phyloP scores from a whole-genome alignment of 2,888 invertebrate genomes.

The Rotaria macrura region DNA sequence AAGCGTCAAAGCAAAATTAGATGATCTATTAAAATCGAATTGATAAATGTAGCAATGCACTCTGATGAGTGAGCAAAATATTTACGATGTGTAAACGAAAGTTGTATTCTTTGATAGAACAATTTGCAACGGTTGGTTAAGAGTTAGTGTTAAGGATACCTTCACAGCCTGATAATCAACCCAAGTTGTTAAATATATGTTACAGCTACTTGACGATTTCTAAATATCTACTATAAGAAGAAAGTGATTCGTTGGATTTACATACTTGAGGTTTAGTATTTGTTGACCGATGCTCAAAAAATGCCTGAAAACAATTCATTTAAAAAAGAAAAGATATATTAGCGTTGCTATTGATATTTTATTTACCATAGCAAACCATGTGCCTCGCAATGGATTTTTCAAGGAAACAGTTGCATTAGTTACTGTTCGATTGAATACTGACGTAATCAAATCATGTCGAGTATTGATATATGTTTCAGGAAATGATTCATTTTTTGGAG shows the following conservation, averaged over 20 bases:
- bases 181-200: background rate
- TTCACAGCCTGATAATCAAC: background rate
- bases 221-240: background rate
- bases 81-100: background rate
- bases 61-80: background rate
- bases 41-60: too few relatives aligned
- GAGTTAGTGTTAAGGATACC: background rate
- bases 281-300: background rate
- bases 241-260: background rate
- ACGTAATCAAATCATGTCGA: background rate
- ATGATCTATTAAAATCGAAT: too few relatives aligned
- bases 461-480: background rate
- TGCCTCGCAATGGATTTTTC: background rate
- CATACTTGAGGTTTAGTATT: background rate
- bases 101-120: background rate
- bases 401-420: background rate
- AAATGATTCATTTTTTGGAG: background rate
- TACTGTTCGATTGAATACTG: background rate
- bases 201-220: background rate
- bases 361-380: slow-evolving; percentile 8
- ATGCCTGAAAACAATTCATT: background rate
- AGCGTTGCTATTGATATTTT: background rate
- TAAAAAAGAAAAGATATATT: background rate
- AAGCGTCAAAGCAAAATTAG: background rate
- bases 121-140: background rate